Percentiles rank a stretch among this genome's conserved stretches.
phyloP scores from a whole-genome alignment of 2,113 vertebrate genomes.

The Jaculus jaculus region DNA sequence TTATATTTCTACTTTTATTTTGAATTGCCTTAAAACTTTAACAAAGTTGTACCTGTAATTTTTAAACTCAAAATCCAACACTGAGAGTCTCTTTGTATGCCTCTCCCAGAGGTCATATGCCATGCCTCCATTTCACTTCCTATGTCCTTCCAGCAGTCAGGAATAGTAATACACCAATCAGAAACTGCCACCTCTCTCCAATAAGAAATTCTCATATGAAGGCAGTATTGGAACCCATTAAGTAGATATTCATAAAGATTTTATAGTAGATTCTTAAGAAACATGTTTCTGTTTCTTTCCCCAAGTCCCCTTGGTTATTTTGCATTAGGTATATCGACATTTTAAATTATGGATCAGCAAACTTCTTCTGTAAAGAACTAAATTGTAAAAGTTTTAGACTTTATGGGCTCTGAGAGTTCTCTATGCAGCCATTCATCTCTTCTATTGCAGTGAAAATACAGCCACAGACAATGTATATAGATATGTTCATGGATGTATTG shows the following conservation, averaged over 20 bases:
- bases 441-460: not conserved
- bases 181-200: not conserved
- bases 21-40: not conserved
- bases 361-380: not conserved
- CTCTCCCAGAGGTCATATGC: not conserved
- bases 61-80: not conserved
- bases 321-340: not conserved
- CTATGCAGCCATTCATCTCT: not conserved
- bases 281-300: not conserved
- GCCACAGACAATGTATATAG: not conserved
- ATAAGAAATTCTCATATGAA: not conserved
- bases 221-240: too few relatives aligned
- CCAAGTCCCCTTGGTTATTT: not conserved
- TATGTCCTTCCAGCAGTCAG: not conserved
- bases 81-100: not conserved
- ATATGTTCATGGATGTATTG: not conserved
- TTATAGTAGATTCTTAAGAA: not conserved
- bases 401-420: not conserved
- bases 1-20: constrained; percentile 1
- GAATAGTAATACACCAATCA: not conserved
- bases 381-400: not conserved
- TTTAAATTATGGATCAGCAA: not conserved
- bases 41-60: not conserved
- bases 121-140: not conserved
- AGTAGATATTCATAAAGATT: not conserved